Evolutionary conservation across 2,113 vertebrate genomes (phyloP).

Genomic region (Scartelaos histophorus): DNA sequence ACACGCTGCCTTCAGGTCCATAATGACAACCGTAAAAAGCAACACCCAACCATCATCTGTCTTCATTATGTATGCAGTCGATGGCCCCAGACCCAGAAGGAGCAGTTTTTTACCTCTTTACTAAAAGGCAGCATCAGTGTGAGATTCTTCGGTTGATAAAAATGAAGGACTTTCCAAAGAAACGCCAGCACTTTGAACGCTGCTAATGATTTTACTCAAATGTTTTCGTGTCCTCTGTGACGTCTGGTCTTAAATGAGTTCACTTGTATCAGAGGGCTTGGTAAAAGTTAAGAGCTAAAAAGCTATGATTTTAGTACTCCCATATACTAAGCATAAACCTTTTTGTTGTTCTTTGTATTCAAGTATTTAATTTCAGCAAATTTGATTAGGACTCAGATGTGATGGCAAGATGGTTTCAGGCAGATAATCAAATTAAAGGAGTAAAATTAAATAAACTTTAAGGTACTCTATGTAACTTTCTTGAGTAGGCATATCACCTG

Average conservation of each 20-base stretch:
- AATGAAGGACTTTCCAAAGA: background rate
- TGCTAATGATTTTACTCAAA: background rate
- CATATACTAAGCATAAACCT: background rate
- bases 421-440: too few species aligned
- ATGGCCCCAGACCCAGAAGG: background rate
- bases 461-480: too few species aligned
- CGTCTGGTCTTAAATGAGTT: background rate
- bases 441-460: too few species aligned
- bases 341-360: background rate
- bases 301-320: background rate
- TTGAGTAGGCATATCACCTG: too few species aligned
- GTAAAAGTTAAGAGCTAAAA: background rate
- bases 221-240: background rate
- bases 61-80: background rate
- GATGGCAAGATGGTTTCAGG: too few species aligned
- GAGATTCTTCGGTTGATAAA: background rate
- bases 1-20: background rate
- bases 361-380: too few species aligned
- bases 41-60: slow-evolving; percentile 6
- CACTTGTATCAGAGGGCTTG: background rate
- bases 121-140: background rate
- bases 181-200: background rate
- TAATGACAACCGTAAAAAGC: background rate
- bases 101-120: background rate
- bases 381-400: too few species aligned